Evolutionary conservation across 1,140 invertebrate species (phyloP).

Genomic region (Aphelenchoides fujianensis): DNA sequence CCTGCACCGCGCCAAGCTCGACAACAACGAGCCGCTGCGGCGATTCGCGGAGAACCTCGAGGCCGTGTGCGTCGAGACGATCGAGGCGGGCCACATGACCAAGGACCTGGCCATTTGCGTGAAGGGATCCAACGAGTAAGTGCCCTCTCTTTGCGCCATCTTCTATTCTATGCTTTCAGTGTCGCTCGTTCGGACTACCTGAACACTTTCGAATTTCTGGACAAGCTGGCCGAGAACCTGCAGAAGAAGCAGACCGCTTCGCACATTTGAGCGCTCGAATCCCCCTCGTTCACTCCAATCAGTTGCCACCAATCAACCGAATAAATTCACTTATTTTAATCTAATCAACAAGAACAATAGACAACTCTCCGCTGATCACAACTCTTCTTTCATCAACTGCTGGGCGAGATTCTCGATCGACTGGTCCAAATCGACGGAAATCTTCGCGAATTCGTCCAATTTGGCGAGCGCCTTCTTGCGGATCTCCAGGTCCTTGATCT

Average conservation of each 20-base stretch:
- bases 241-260: slow-evolving; percentile 67
- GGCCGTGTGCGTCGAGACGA: slow-evolving; percentile 84
- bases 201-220: slow-evolving; percentile 94
- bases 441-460: slow-evolving; percentile 9
- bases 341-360: background rate
- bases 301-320: too few relatives aligned
- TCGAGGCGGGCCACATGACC: slow-evolving; percentile 88
- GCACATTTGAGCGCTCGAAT: background rate
- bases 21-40: slow-evolving; percentile 78
- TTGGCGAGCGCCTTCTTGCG: slow-evolving; percentile 7
- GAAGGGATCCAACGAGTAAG: slow-evolving; percentile 70
- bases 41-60: slow-evolving; percentile 64
- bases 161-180: slow-evolving; percentile 53
- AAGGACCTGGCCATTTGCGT: slow-evolving; percentile 97
- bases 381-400: background rate
- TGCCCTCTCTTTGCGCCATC: background rate
- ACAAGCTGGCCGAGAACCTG: slow-evolving; percentile 90
- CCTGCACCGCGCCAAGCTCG: slow-evolving; percentile 83
- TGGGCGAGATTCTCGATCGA: slow-evolving; percentile 4
- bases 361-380: slow-evolving; percentile 1
- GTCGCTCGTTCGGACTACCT: slow-evolving; percentile 82
- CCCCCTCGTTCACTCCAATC: background rate
- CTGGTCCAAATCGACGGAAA: background rate
- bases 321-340: background rate
- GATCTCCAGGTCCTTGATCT: background rate